A percentile compares a stretch with the other conserved stretches of the same genome.
phyloP scores from a whole-genome alignment of 2,888 invertebrate genomes.

The Ischnus inquisitorius region DNA sequence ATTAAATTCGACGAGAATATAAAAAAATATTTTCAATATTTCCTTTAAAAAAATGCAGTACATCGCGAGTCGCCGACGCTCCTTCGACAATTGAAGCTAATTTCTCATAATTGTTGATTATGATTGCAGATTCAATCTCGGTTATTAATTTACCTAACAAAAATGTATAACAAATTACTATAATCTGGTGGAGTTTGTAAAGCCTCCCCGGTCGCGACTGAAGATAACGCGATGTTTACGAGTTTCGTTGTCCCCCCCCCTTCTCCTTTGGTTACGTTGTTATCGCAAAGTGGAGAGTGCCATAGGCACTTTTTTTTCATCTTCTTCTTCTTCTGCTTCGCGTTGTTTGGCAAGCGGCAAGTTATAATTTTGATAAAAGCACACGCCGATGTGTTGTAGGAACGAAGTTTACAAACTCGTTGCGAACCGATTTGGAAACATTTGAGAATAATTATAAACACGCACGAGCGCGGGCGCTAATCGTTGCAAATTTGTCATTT shows the following conservation, averaged over 20 bases:
- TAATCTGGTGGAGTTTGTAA: constrained; percentile 60
- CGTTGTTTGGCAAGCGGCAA: constrained; percentile 78
- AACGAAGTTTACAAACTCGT: constrained; percentile 79
- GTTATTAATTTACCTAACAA: constrained; percentile 56
- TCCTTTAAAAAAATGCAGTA: too few relatives aligned
- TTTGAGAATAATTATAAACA: constrained; percentile 43
- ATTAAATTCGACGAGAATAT: too few relatives aligned
- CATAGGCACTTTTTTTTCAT: constrained; percentile 24
- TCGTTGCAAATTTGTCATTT: constrained; percentile 22
- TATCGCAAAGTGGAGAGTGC: constrained; percentile 57
- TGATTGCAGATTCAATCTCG: not conserved
- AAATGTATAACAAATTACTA: constrained; percentile 64
- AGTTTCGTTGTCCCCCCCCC: constrained; percentile 54
- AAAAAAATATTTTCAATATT: too few relatives aligned
- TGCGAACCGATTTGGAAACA: constrained; percentile 60
- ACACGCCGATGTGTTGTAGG: constrained; percentile 59
- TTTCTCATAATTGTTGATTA: constrained; percentile 47
- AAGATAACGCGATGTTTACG: constrained; percentile 68
- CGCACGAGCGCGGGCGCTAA: not conserved
- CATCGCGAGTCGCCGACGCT: not conserved
- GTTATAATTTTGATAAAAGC: constrained; percentile 76
- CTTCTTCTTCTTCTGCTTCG: constrained; percentile 64
- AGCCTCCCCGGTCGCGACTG: constrained; percentile 38
- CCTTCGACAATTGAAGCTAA: constrained; percentile 11
- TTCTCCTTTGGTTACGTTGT: constrained; percentile 37